phyloP scores from a whole-genome alignment of 2,888 invertebrate genomes.

The Drosophila limbata region DNA sequence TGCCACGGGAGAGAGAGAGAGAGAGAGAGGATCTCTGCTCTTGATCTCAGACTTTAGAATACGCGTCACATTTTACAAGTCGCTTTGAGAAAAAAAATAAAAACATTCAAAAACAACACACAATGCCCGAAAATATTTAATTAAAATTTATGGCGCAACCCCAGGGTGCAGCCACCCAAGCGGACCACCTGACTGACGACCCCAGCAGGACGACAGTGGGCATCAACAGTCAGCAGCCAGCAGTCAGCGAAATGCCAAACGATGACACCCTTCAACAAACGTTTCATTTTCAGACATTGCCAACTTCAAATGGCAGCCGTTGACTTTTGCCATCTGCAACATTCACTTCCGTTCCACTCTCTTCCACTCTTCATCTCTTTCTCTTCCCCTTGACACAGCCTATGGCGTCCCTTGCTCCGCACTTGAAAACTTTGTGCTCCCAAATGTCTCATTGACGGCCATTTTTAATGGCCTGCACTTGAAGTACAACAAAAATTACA shows the following conservation, averaged over 20 bases:
- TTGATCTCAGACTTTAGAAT: constrained; percentile 58
- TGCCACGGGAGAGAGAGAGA: constrained; percentile 8
- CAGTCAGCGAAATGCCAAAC: constrained; percentile 49
- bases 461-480: constrained; percentile 73
- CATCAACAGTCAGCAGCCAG: constrained; percentile 43
- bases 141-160: constrained; percentile 78
- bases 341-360: not conserved
- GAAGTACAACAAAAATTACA: constrained; percentile 55
- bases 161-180: constrained; percentile 57
- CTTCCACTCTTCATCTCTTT: not conserved
- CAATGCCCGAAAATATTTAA: constrained; percentile 72
- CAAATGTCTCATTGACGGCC: constrained; percentile 77
- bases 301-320: constrained; percentile 15
- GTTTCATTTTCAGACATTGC: not conserved
- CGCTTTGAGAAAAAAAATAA: constrained; percentile 38
- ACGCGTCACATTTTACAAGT: constrained; percentile 51
- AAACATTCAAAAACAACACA: constrained; percentile 27
- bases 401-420: constrained; percentile 11
- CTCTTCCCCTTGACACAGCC: constrained; percentile 18
- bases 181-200: constrained; percentile 41
- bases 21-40: constrained; percentile 43
- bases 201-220: constrained; percentile 7
- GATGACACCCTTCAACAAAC: constrained; percentile 69
- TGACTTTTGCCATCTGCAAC: constrained; percentile 26
- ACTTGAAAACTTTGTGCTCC: constrained; percentile 64